Base-by-base conservation (phyloP, 2,888 invertebrate species). In the Drosophila birchii region DNA sequence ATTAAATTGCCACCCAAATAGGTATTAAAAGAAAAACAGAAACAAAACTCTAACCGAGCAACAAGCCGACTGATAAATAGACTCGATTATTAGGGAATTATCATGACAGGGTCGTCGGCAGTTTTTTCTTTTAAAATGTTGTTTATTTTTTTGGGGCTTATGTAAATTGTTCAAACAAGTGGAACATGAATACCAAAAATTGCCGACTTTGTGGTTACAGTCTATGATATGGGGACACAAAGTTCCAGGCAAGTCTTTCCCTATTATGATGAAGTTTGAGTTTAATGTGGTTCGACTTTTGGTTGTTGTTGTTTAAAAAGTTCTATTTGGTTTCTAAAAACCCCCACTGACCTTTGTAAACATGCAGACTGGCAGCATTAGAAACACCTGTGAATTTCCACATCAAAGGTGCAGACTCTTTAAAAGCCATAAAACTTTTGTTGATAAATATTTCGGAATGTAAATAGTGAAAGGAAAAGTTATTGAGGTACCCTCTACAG, bases 21-120 rank as follows among this genome's bases (percentile, higher is more conserved):
- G 12, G 32, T 34, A 45, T 26, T n/a, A n/a, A n/a, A n/a, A n/a
- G n/a, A 32, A 16, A 20, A 38, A 29, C 18, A 20, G 14, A 36
- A 36, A 38, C 11, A 14, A 6, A 59, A 18, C 26, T 34, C 29
- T 34, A 53, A 4, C 14, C 29, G 26, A 38, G 43, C 68, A 36
- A 38, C 68, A 18, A 23, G 18, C 47, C 6, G 18, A 7, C 66
- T 66, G 73, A 73, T 66, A 73, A 73, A 56, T 55, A 51, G 66
- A 66, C 74, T 59, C 55, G 53, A 73, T 73, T 73, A 59, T 73
- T 63, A 58, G 56, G 39, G 67, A 77, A 76, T 77, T 77, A 76
- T 76, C 73, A 68, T 68, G 61, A 47, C 58, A 62, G 64, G 68
- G 59, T 39, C 64, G 51, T 43, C 20, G 67, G 47, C 23, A 12